A percentile compares a stretch with the other conserved stretches of the same genome.
Conservation (phyloP, 2,113 vertebrate species). For the human (Homo sapiens) region DNA sequence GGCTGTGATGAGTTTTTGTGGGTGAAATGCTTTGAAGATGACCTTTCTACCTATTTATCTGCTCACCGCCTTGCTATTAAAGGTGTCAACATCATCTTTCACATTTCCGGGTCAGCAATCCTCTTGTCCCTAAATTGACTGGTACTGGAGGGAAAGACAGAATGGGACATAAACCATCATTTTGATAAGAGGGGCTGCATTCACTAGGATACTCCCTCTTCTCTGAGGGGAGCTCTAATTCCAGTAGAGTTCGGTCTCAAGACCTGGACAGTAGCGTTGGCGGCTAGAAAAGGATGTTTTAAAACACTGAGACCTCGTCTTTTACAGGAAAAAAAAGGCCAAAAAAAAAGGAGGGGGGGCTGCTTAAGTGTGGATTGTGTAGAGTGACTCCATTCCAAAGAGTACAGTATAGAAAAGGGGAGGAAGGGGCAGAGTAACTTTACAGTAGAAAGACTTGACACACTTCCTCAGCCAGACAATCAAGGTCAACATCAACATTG, state of each 20-base stretch:
- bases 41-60: conserved; percentile 63
- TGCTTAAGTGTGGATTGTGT: neutral
- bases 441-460: neutral
- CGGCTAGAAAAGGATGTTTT: neutral
- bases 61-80: conserved; percentile 68
- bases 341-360: neutral
- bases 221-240: conserved; percentile 33
- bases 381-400: conserved; percentile 12
- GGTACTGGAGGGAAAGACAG: conserved; percentile 9
- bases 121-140: conserved; percentile 45
- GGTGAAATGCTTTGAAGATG: conserved; percentile 70
- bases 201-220: neutral
- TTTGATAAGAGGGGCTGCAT: neutral
- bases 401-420: neutral
- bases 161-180: neutral
- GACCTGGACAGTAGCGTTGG: neutral
- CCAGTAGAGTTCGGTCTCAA: conserved; percentile 16
- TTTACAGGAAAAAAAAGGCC: neutral
- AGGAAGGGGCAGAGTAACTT: neutral
- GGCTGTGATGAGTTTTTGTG: conserved; percentile 37
- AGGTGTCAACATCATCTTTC: conserved; percentile 62
- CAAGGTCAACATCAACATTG: conserved; percentile 46
- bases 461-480: neutral
- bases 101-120: conserved; percentile 61
- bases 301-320: conserved; percentile 19